A percentile compares a stretch with the other conserved stretches of the same genome.
Conservation (phyloP, 1,140 invertebrate species). For the Apis florea region DNA sequence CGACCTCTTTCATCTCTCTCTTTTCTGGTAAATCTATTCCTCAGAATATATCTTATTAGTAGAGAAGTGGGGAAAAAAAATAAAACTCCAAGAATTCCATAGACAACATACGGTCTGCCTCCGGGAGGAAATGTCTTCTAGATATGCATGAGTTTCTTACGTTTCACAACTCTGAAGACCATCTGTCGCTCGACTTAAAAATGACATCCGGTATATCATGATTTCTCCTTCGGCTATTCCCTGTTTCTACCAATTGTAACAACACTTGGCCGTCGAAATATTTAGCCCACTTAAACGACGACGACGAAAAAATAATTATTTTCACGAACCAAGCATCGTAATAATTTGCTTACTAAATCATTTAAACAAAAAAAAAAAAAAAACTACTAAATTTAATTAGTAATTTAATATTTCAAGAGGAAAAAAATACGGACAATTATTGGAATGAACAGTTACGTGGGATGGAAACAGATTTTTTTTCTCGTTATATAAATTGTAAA, state of each 20-base stretch:
- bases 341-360: too few relatives aligned
- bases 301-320: background rate
- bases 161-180: constrained; percentile 45
- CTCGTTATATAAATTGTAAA: background rate
- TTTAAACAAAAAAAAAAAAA: too few relatives aligned
- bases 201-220: constrained; percentile 44
- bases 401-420: background rate
- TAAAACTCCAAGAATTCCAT: constrained; percentile 11
- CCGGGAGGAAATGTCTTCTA: constrained; percentile 51
- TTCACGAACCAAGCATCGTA: too few relatives aligned
- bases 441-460: too few relatives aligned
- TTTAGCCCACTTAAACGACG: background rate
- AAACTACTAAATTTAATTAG: background rate
- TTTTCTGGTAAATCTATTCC: background rate
- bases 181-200: constrained; percentile 46
- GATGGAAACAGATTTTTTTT: too few relatives aligned
- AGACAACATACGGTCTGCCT: constrained; percentile 56
- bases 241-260: background rate
- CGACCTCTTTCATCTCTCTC: too few relatives aligned
- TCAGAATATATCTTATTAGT: background rate
- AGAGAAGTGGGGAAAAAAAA: background rate
- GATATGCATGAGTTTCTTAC: constrained; percentile 32
- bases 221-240: constrained; percentile 9
- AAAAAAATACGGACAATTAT: background rate
- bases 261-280: constrained; percentile 8